These are phyloP conservation scores for Xiphias gladius DNA, from an alignment of 2,113 vertebrate genomes.

Conservation along the genomic window DNA sequence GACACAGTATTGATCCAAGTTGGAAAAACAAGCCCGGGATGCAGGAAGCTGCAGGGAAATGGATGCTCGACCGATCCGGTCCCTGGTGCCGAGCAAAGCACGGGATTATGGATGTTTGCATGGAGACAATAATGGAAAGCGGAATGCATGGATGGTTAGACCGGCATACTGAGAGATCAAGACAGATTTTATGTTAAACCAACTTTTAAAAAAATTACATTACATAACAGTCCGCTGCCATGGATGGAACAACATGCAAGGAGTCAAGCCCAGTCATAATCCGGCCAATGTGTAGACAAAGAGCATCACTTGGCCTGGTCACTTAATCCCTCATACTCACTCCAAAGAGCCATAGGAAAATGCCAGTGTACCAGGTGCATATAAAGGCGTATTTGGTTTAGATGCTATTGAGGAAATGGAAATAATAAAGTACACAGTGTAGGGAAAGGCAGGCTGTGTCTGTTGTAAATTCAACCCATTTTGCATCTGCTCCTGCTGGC, in stretches of 20 bases:
- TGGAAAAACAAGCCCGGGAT: constrained; percentile 55
- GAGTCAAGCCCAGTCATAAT: constrained; percentile 44
- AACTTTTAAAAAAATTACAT: constrained; percentile 34
- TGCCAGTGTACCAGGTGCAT: not conserved
- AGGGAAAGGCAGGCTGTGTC: not conserved
- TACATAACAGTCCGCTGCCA: constrained; percentile 52
- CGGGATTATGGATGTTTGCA: constrained; percentile 42
- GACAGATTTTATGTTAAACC: constrained; percentile 40
- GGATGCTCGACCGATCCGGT: constrained; percentile 46
- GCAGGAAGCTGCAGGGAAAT: constrained; percentile 47
- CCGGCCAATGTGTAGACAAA: constrained; percentile 43
- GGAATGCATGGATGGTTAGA: constrained; percentile 29
- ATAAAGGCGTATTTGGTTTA: not conserved
- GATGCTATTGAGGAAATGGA: not conserved
- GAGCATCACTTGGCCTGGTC: constrained; percentile 8
- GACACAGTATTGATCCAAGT: constrained; percentile 58
- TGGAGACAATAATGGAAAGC: constrained; percentile 20
- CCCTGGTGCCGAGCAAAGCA: constrained; percentile 39
- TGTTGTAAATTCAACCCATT: not conserved
- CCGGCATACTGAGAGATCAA: constrained; percentile 16
- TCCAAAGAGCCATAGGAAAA: not conserved
- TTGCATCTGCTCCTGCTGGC: constrained; percentile 11
- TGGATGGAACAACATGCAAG: constrained; percentile 35
- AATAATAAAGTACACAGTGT: not conserved
- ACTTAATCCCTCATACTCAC: constrained; percentile 39